Evolutionary conservation across 2,797 vertebrate genomes (phyloP), one percentile per base, ranked within the genome.

Genomic region (Sebastes iracundus): DNA sequence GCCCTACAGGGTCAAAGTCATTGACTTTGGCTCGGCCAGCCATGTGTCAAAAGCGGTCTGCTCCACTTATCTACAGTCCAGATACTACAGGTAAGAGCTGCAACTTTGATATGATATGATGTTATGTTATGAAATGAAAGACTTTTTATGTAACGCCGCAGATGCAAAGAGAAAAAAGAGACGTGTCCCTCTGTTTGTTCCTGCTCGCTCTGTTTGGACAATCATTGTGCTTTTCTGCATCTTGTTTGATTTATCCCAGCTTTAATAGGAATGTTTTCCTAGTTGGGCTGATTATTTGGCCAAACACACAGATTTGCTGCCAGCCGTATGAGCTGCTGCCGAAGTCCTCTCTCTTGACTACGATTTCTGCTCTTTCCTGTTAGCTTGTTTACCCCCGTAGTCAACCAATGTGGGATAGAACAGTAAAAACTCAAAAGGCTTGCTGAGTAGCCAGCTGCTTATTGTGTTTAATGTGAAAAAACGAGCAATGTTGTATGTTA

Each of bases 1-100:
- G 76, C 99, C 99, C 5, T 99, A 99, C 91, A 94, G 98, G 89
- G 98, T 99, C 84, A 99, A 99, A 93, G 99, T 99, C 94, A 99
- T 99, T 28, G 99, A 99, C 96, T 99, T 99, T 10, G 99, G 99
- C 75, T 99, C 98, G 12, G 99, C 99, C 88, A 99, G 98, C 85
- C 99, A 99, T 5, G 98, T 99, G 88, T 99, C 99, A 83, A 99
- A 99, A 95, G 99, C 99, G 0, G 98, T 99, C 85, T 99, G 99
- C 90, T 99, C 98, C 86, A 99, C 98, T 16, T 99, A 99, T 92
- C 95, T 99, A 84, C 99, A 99, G 93, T 99, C 98, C 93, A 96
- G 99, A 96, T 99, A 99, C 84, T 99, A 99, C 96, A 98, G 98
- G 98, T 99, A 96, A 96, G 97, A 87, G 84, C 20, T 49, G 22